Base-by-base conservation (phyloP, 1,140 invertebrate genomes). In the Palaemon carinicauda region DNA sequence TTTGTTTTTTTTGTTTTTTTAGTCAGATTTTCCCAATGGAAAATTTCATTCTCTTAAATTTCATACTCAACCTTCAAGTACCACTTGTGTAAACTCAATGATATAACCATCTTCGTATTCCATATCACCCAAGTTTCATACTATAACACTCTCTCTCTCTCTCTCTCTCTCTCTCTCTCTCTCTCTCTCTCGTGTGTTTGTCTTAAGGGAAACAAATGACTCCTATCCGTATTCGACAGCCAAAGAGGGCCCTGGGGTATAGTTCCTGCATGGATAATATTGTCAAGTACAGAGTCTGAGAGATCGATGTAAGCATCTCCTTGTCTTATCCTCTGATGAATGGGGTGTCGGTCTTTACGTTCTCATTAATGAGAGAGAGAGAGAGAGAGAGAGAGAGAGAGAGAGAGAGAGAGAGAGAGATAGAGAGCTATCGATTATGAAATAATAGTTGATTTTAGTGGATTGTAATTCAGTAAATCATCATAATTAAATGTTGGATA, bases 121-220 rank as follows among this genome's bases (percentile, higher is more conserved):
- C 5, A 7, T 41, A 41, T 41, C 7, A 5, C 0, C 12, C 7
- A 41, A 41, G 41, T 14, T 31, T 73, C 27, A 31, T 29, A n/a
- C n/a, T n/a, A n/a, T 73, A 7, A 5, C 5, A 29, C 17, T 73
- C 21, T 73, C 5, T 73, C 69, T 10, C 69, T 73, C 21, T 5
- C 69, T 10, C 69, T 73, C 69, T 73, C 7, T 73, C 69, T 73
- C 69, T 73, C 69, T 73, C 69, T 73, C 69, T 73, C 69, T 73
- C 69, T 73, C 69, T 73, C 69, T 73, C 69, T 73, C 69, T 73
- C 3, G 21, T 75, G 52, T 60, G 29, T 83, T 83, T 75, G 73
- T 77, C 73, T 83, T 83, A 74, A 75, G 56, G 82, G 27, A 83
- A 83, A 83, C 54, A 83, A 83, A 83, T 83, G 31, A 74, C 53